Percentiles rank a stretch among this genome's conserved stretches.
Conservation (phyloP, 2,113 vertebrate species). For the Laticauda colubrina region DNA sequence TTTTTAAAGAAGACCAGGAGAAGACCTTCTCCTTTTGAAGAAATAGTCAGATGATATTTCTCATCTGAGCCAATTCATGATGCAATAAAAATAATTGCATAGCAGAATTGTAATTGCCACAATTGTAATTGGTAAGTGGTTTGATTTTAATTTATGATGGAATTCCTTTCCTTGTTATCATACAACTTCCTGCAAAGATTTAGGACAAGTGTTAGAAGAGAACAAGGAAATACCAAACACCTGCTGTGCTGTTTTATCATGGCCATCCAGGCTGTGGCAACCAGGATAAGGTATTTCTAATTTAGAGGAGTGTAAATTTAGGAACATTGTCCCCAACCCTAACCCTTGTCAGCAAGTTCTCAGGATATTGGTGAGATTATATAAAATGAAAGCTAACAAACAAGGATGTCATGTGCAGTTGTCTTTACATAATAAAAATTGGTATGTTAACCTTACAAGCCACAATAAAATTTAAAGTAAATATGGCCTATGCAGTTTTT, state of each 20-base stretch:
- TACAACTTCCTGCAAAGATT: neutral
- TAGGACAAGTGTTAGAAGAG: neutral
- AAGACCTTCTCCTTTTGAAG: neutral
- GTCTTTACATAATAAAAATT: conserved; percentile 59
- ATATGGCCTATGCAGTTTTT: conserved; percentile 40
- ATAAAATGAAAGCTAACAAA: conserved; percentile 57
- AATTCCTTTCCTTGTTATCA: neutral
- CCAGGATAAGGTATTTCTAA: neutral
- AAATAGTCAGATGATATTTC: neutral
- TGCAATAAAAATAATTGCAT: neutral
- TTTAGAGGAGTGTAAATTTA: conserved; percentile 46
- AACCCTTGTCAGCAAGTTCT: conserved; percentile 43
- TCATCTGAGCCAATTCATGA: neutral
- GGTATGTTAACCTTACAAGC: conserved; percentile 63
- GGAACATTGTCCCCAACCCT: conserved; percentile 30
- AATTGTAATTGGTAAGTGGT: neutral
- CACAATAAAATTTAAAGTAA: conserved; percentile 52
- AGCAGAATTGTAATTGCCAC: neutral
- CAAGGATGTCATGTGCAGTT: conserved; percentile 65
- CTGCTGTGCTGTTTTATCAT: neutral
- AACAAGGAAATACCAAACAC: neutral
- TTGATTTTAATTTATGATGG: neutral
- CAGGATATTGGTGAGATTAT: conserved; percentile 51
- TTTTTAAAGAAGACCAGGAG: neutral
- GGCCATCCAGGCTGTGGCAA: neutral